Evolutionary conservation across 2,113 vertebrate species (phyloP).

Genomic region (Myiagra hebetior): DNA sequence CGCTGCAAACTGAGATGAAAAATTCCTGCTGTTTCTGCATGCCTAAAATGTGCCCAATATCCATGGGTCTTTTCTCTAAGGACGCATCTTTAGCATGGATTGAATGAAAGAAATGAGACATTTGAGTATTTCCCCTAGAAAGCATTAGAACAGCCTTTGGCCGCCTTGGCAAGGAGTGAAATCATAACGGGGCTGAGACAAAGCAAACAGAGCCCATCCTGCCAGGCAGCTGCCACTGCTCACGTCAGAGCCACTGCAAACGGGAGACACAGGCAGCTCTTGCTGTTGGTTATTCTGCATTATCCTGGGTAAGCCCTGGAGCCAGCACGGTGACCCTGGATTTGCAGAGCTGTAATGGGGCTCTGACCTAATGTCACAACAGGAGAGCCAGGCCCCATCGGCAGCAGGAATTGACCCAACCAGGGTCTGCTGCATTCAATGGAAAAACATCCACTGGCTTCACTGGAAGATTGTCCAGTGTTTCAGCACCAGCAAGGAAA

Average conservation of each 20-base stretch:
- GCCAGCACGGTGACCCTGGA: background rate
- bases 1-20: background rate
- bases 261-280: background rate
- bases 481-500: background rate
- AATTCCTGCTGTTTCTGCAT: background rate
- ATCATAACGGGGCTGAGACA: background rate
- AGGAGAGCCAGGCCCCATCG: background rate
- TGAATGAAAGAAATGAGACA: background rate
- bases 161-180: background rate
- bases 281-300: background rate
- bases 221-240: background rate
- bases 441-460: conserved; percentile 19
- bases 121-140: background rate
- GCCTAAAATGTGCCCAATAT: background rate
- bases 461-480: background rate
- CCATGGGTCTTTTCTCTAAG: background rate
- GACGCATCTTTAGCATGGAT: background rate
- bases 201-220: background rate
- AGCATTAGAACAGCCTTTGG: background rate
- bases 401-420: background rate
- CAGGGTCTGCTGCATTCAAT: background rate
- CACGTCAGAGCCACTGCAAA: fast-evolving
- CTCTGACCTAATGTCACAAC: background rate
- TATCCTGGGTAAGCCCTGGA: background rate
- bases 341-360: background rate